Conservation (phyloP, 2,888 invertebrate genomes). For the Cepaea hortensis region DNA sequence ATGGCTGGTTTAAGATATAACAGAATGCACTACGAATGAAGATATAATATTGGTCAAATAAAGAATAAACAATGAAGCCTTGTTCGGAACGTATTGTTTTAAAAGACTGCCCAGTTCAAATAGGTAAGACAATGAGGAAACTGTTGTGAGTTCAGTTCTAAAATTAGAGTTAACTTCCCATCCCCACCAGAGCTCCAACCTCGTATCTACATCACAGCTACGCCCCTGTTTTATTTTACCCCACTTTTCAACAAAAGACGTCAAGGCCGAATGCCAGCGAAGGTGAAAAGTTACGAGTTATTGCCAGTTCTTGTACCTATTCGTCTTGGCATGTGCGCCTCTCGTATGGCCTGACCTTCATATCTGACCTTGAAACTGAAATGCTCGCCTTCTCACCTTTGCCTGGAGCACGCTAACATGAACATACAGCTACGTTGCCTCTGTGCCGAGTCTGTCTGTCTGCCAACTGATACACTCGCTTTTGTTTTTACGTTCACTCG, state of each 20-base stretch:
- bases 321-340: neutral
- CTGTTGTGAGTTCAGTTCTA: neutral
- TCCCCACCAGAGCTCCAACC: neutral
- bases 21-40: too few relatives aligned
- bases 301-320: neutral
- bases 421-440: neutral
- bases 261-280: conserved; percentile 17
- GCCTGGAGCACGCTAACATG: neutral
- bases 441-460: too few relatives aligned
- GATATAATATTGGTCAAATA: too few relatives aligned
- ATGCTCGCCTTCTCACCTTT: neutral
- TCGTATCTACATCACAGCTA: neutral
- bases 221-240: neutral
- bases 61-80: too few relatives aligned
- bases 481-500: too few relatives aligned
- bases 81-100: too few relatives aligned
- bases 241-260: neutral
- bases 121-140: neutral
- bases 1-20: too few relatives aligned
- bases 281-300: neutral
- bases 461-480: too few relatives aligned
- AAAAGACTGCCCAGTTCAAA: too few relatives aligned
- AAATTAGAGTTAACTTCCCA: neutral
- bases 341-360: neutral
- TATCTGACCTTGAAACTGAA: conserved; percentile 2